Evolutionary conservation across 2,113 vertebrate genomes (phyloP), one percentile per base, ranked within the genome.

Genomic region (Pterophyllum scalare): DNA sequence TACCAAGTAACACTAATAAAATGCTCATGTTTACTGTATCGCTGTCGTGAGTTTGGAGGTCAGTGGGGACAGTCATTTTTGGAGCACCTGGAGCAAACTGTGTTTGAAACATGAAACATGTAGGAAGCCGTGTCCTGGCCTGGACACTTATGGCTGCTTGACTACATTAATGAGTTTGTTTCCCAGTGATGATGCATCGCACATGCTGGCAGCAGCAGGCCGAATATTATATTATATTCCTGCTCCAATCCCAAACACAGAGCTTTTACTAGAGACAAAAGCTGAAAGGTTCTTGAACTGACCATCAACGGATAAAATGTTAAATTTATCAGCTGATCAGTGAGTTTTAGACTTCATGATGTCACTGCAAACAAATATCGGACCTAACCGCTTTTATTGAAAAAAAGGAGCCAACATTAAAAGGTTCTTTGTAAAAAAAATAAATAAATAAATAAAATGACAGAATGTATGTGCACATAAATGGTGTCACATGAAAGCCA

Each of bases 121-220:
- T 26, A 19, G 1, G 22, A 49, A 49, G 26, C 24, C 40, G 3
- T 5, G 0, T 10, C 22, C 38, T 0, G 0, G 17, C 22, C 0
- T 26, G 9, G 64, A 1, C 3, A 49, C 22, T 46, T 46, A 49
- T 2, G 15, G 64, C 5, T 26, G 22, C 22, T 70, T 15, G 1
- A n/a, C 22, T 19, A 28, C 40, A 67, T 46, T 38, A 5, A 10
- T 70, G 19, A 2, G 38, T 70, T 70, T 46, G 4, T 49, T 70
- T 49, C 2, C 40, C 43, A 70, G 22, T 28, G 43, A 6, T 19
- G 22, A 28, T 49, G 46, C 2, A 70, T 6, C 4, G 7, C 9
- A 70, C 22, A 12, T 28, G 1, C 11, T 7, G 40, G 15, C 40
- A 67, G 15, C 40, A 49, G 7, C 1, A 13, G 43, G 10, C 43